phyloP scores from a whole-genome alignment of 2,113 vertebrate species.

The Halichoerus grypus region DNA sequence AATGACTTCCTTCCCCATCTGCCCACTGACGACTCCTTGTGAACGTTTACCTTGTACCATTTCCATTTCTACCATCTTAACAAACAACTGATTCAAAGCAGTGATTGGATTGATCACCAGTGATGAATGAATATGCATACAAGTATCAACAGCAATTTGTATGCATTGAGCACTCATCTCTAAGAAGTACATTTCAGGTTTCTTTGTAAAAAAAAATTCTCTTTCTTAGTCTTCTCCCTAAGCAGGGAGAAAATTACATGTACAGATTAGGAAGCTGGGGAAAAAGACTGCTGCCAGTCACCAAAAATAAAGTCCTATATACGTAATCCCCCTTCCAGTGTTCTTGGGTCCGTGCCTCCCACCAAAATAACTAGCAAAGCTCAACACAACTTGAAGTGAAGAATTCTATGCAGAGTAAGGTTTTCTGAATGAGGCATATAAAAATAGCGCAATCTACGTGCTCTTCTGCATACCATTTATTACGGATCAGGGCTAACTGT shows the following conservation, averaged over 20 bases:
- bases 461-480: background rate
- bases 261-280: background rate
- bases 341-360: background rate
- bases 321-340: background rate
- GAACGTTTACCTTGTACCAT: background rate
- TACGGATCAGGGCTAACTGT: fast-evolving
- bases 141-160: background rate
- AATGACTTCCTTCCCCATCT: background rate
- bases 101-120: background rate
- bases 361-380: background rate
- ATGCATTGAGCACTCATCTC: background rate
- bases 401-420: background rate
- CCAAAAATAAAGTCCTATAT: background rate
- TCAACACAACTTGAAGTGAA: background rate
- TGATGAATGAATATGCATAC: background rate
- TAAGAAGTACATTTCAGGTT: background rate
- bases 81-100: background rate
- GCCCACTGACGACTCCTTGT: background rate
- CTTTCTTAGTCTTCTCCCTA: background rate
- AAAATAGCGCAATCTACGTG: background rate
- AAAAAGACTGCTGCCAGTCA: background rate
- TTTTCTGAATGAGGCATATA: background rate
- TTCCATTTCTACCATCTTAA: background rate
- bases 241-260: background rate
- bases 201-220: background rate